phyloP scores from a whole-genome alignment of 2,888 invertebrate genomes.

The Antitype chi region DNA sequence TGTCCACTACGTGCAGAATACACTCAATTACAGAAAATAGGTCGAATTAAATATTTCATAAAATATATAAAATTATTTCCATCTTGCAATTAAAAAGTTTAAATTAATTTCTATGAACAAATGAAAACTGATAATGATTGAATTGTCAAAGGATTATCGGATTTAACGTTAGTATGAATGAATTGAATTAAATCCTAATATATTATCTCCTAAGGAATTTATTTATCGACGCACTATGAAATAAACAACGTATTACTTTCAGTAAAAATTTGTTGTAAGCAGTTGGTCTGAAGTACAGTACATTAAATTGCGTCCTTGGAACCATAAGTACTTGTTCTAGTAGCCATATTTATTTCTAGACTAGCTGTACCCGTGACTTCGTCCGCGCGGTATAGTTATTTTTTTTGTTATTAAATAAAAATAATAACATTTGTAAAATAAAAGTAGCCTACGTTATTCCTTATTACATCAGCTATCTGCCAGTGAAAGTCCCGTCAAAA shows the following conservation, averaged over 20 bases:
- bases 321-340: conserved; percentile 14
- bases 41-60: conserved; percentile 34
- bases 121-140: conserved; percentile 23
- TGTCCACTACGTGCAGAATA: conserved; percentile 50
- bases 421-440: too few relatives aligned
- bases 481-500: too few relatives aligned
- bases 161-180: conserved; percentile 16
- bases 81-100: conserved; percentile 19
- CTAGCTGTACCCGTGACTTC: too few relatives aligned
- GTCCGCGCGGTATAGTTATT: too few relatives aligned
- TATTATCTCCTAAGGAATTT: conserved; percentile 38
- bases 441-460: too few relatives aligned
- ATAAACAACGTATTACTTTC: neutral
- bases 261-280: conserved; percentile 22
- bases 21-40: conserved; percentile 55
- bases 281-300: conserved; percentile 8
- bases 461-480: too few relatives aligned
- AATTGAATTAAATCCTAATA: conserved; percentile 9
- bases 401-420: too few relatives aligned
- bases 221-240: conserved; percentile 32
- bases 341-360: conserved; percentile 29
- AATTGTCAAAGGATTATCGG: conserved; percentile 35
- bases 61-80: conserved; percentile 21
- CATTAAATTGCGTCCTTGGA: conserved; percentile 30
- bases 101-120: conserved; percentile 18